A percentile compares a stretch with the other conserved stretches of the same genome.
These are phyloP conservation scores for Tragelaphus oryx DNA, from an alignment of 2,797 vertebrate genomes.

Conservation along the genomic window DNA sequence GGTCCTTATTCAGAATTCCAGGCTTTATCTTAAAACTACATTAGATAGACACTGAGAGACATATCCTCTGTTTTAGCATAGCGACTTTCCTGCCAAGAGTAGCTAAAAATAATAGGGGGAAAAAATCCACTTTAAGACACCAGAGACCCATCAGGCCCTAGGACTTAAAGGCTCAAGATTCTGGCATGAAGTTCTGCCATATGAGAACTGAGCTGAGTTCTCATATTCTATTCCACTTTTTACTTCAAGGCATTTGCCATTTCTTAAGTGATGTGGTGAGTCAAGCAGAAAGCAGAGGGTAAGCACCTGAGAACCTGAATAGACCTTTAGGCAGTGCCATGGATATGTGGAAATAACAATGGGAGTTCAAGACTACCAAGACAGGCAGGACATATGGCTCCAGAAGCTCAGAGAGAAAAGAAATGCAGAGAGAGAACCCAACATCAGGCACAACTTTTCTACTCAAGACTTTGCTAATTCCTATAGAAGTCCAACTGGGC, in stretches of 20 bases:
- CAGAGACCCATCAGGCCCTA: neutral
- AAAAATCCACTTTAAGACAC: neutral
- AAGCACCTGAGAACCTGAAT: neutral
- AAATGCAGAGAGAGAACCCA: neutral
- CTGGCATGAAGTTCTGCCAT: no score
- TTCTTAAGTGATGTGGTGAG: neutral
- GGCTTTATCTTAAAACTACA: neutral
- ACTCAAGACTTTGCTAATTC: neutral
- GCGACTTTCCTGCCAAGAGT: neutral
- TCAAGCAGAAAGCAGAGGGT: neutral
- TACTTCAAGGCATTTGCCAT: neutral
- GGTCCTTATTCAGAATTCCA: neutral
- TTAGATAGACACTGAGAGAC: neutral
- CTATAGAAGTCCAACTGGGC: neutral
- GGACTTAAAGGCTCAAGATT: neutral
- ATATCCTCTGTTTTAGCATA: neutral
- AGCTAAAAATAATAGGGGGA: neutral
- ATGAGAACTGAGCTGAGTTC: neutral
- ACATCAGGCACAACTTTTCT: neutral
- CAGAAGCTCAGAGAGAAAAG: constrained; percentile 13
- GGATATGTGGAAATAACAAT: neutral
- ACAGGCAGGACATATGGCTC: neutral
- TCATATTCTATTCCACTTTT: constrained; percentile 1
- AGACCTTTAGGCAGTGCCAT: neutral
- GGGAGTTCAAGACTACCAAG: neutral